Evolutionary conservation across 2,888 invertebrate genomes (phyloP).

Genomic region (Netelia melanura): DNA sequence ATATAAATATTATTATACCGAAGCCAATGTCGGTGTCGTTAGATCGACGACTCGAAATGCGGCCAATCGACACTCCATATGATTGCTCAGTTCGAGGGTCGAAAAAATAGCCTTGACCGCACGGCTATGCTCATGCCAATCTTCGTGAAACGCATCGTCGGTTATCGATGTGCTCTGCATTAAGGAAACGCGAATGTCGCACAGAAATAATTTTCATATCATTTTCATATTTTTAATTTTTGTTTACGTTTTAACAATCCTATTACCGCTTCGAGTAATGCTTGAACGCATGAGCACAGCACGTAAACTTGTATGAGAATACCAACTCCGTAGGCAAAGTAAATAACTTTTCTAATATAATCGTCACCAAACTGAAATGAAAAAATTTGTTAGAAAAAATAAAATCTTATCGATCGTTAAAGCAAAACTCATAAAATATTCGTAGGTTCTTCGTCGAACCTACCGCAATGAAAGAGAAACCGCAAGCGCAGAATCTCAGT

Average conservation of each 20-base stretch:
- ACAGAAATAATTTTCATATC: neutral
- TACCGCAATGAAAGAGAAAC: too few relatives aligned
- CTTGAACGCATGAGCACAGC: slow-evolving; percentile 72
- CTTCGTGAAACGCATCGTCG: slow-evolving; percentile 69
- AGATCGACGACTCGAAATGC: slow-evolving; percentile 68
- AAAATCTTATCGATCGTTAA: too few relatives aligned
- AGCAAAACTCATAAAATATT: too few relatives aligned
- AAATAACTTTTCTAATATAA: slow-evolving; percentile 47
- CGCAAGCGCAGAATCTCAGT: slow-evolving; percentile 73
- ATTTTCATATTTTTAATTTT: neutral
- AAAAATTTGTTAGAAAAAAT: neutral
- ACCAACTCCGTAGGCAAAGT: slow-evolving; percentile 64
- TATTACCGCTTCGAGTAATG: slow-evolving; percentile 74
- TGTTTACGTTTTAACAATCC: neutral
- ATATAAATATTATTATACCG: slow-evolving; percentile 65
- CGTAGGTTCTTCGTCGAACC: too few relatives aligned
- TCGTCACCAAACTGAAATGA: slow-evolving; percentile 26
- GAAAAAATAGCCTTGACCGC: slow-evolving; percentile 55
- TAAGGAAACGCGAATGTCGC: slow-evolving; percentile 9
- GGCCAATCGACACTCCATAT: slow-evolving; percentile 70
- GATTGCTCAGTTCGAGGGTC: slow-evolving; percentile 64
- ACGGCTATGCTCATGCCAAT: slow-evolving; percentile 65
- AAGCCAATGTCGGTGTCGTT: slow-evolving; percentile 72
- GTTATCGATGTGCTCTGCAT: slow-evolving; percentile 70
- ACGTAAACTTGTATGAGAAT: slow-evolving; percentile 72